These are phyloP conservation scores for Solenodon paradoxus DNA, from an alignment of 2,113 vertebrate species.

Conservation along the genomic window DNA sequence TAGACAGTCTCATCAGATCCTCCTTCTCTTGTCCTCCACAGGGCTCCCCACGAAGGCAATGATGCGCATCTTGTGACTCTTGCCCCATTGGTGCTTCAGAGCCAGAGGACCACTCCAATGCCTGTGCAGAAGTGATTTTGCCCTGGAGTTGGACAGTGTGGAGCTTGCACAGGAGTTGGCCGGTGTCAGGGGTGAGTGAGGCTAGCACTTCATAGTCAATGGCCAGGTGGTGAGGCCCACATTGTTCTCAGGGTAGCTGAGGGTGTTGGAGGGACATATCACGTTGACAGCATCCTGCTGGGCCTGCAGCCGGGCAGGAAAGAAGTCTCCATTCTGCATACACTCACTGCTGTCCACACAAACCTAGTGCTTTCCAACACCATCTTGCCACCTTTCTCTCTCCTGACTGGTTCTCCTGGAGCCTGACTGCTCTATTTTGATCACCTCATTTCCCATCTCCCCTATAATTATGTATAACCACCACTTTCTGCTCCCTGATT, in stretches of 20 bases:
- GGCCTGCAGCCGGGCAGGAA: constrained; percentile 95
- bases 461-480: too few relatives aligned
- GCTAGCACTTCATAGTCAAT: constrained; percentile 98
- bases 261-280: constrained; percentile 94
- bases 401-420: background rate
- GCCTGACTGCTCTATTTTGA: too few relatives aligned
- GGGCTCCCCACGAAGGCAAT: constrained; percentile 98
- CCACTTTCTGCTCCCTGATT: too few relatives aligned
- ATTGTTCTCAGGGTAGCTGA: constrained; percentile 96
- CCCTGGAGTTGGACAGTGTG: constrained; percentile 95
- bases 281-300: constrained; percentile 98
- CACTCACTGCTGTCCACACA: constrained; percentile 98
- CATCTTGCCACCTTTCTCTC: constrained; percentile 86
- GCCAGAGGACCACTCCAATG: constrained; percentile 97
- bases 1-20: constrained; percentile 97
- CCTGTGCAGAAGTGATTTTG: constrained; percentile 96
- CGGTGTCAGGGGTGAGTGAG: constrained; percentile 94
- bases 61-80: constrained; percentile 99
- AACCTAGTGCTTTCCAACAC: constrained; percentile 98
- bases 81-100: constrained; percentile 96
- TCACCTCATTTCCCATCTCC: too few relatives aligned
- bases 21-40: constrained; percentile 97
- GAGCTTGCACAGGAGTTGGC: constrained; percentile 96
- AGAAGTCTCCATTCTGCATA: constrained; percentile 98
- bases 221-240: constrained; percentile 97